These are phyloP conservation scores for Xanthia icteritia DNA, from an alignment of 2,888 invertebrate species.

Conservation along the genomic window DNA sequence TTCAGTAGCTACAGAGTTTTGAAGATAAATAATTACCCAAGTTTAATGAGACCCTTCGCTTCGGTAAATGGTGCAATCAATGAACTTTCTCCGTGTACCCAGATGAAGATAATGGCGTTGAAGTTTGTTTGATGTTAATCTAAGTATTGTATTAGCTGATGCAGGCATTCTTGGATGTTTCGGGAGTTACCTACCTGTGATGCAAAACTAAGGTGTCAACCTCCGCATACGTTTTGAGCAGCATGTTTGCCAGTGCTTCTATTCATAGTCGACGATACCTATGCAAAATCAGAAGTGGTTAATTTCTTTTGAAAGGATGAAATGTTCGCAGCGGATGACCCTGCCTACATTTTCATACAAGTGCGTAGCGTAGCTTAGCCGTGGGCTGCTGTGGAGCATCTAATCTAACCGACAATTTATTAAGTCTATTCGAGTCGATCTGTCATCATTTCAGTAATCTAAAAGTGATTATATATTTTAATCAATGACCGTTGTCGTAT, in stretches of 20 bases:
- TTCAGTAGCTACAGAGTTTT: conserved; percentile 57
- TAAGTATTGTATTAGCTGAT: conserved; percentile 25
- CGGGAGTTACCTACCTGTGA: not conserved
- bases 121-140: conserved; percentile 47
- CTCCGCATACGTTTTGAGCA: not conserved
- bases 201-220: no score
- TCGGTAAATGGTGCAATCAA: conserved; percentile 61
- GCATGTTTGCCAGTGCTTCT: not conserved
- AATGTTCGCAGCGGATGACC: no score
- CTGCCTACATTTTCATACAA: not conserved
- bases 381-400: not conserved
- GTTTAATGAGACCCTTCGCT: conserved; percentile 64
- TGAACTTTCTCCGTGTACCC: conserved; percentile 56
- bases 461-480: not conserved
- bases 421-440: conserved; percentile 1
- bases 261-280: not conserved
- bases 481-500: conserved; percentile 1
- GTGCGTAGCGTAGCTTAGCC: no score
- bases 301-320: not conserved
- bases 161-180: conserved; percentile 19
- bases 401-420: conserved; percentile 1
- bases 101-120: conserved; percentile 41
- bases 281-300: not conserved
- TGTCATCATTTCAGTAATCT: not conserved
- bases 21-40: conserved; percentile 66